Percentiles rank a stretch among this genome's conserved stretches.
Evolutionary conservation across 2,888 invertebrate genomes (phyloP).

Genomic region (Tetropium fuscum): DNA sequence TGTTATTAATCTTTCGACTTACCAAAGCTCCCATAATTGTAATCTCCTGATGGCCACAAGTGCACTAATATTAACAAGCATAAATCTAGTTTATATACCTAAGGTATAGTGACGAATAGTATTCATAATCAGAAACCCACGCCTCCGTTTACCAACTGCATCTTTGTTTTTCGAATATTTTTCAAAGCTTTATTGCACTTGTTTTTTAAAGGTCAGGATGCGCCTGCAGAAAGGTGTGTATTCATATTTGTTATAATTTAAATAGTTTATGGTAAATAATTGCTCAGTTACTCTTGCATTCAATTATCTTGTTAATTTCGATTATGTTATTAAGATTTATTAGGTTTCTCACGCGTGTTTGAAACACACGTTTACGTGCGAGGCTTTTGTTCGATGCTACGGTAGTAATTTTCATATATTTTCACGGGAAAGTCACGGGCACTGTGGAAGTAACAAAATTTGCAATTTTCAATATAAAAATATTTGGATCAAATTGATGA

Average conservation of each 20-base stretch:
- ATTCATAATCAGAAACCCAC: conserved; percentile 27
- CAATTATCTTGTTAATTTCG: too few species aligned
- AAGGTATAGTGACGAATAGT: conserved; percentile 18
- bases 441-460: neutral
- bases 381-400: too few species aligned
- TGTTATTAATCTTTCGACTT: neutral
- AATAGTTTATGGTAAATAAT: conserved; percentile 11
- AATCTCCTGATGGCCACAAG: conserved; percentile 28
- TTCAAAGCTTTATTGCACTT: conserved; percentile 18
- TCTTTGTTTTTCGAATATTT: conserved; percentile 34
- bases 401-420: too few species aligned
- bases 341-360: too few species aligned
- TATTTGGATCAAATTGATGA: neutral
- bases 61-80: conserved; percentile 23
- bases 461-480: neutral
- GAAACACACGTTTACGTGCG: too few species aligned
- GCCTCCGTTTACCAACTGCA: conserved; percentile 10
- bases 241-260: conserved; percentile 36
- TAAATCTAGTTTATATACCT: conserved; percentile 37
- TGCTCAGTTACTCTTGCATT: too few species aligned
- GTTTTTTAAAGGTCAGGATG: conserved; percentile 26
- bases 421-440: neutral
- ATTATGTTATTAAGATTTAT: too few species aligned
- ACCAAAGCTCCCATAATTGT: conserved; percentile 35
- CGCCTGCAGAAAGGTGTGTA: conserved; percentile 30